Base-by-base conservation (phyloP, 2,888 invertebrate genomes). In the Sinhomidia bicolor region DNA sequence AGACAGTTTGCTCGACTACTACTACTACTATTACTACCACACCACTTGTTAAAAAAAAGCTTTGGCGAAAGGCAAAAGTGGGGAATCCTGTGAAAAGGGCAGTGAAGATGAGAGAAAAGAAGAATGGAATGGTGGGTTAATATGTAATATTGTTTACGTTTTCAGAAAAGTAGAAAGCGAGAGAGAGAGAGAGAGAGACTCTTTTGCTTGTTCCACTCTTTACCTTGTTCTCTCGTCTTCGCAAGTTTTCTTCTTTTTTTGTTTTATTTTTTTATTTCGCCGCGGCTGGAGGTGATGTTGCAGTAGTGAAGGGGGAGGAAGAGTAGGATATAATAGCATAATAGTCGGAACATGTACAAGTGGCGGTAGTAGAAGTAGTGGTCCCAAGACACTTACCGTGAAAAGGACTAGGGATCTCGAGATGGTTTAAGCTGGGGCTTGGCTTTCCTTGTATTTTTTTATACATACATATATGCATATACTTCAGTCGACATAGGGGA, bases 361-460 rank as follows among this genome's bases (percentile, higher is more conserved):
- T 47, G 74, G 74, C 47, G 57, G 54, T 78, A 32, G 80, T 87
- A 74, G 74, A 26, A 47, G 74, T 74, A 78, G 54, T 78, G 54
- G 80, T 87, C 87, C 87, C 87, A 81, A 81, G 87, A 81, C 74
- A 47, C 81, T 76, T 20, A 26, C 74, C 54, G 44, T 62, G 57
- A 51, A 68, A 68, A 68, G 20, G 26, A 44, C 47, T 47, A 47
- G 20, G 74, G 44, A 47, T 44, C 23, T 6, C 4, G 32, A 10
- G 26, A 74, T 74, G 74, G 74, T 26, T 26, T 74, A 47, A 47
- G 47, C 74, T 74, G n/a, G 26, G 23, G 44, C 41, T 17, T 29
- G 62, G 26, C 74, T 74, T 74, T 47, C 44, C n/a, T 6, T n/a
- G 36, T 74, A n/a, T n/a, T n/a, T 44, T 14, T 47, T 2, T 20